Conservation (phyloP, 2,797 vertebrate genomes). For the Notoglanidium macrostoma region DNA sequence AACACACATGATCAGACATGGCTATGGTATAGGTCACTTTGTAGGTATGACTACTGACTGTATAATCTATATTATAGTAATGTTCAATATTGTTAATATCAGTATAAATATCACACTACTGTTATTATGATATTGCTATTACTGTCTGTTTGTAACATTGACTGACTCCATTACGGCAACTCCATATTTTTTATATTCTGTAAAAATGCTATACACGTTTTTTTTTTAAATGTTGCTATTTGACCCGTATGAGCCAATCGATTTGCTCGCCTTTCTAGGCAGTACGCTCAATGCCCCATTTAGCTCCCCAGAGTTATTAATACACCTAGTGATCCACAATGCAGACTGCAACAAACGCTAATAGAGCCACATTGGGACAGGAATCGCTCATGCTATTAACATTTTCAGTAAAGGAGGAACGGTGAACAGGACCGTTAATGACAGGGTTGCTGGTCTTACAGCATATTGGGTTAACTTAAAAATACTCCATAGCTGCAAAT, state of each 20-base stretch:
- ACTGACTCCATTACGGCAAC: neutral
- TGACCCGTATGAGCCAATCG: neutral
- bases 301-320: neutral
- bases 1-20: neutral
- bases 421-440: neutral
- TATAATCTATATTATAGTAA: neutral
- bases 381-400: neutral
- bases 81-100: neutral
- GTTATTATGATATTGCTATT: neutral
- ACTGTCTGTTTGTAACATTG: neutral
- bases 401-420: neutral
- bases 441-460: too few relatives aligned
- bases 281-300: neutral
- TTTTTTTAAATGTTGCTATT: neutral
- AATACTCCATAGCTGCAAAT: neutral
- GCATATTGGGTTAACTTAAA: neutral
- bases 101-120: neutral
- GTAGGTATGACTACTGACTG: neutral
- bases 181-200: neutral
- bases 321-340: neutral
- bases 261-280: neutral
- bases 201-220: neutral
- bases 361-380: neutral
- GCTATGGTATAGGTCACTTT: neutral
- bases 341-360: neutral